These are phyloP conservation scores for Trididemnum miniatum DNA, from an alignment of 23 tunicate species.

Conservation along the genomic window DNA sequence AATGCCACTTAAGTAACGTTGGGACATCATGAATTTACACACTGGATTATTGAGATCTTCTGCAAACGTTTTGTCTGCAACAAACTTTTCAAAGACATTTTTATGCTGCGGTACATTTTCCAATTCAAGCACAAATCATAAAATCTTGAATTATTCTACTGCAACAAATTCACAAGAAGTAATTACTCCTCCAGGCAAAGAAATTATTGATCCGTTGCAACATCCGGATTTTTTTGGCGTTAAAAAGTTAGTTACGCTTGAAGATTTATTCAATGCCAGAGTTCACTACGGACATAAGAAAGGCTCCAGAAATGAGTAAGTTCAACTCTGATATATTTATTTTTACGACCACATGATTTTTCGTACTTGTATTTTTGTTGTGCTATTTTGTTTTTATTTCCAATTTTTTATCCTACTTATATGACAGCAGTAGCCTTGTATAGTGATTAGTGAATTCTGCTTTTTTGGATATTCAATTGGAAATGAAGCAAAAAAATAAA, in stretches of 20 bases:
- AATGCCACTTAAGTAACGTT: too few relatives aligned
- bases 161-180: not conserved
- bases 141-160: not conserved
- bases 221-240: conserved; percentile 82
- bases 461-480: too few relatives aligned
- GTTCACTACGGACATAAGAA: conserved; percentile 82
- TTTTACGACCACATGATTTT: too few relatives aligned
- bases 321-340: not conserved
- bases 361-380: too few relatives aligned
- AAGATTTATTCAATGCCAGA: conserved; percentile 73
- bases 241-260: conserved; percentile 52
- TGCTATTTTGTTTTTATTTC: too few relatives aligned
- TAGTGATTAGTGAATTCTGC: too few relatives aligned
- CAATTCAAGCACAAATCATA: not conserved
- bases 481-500: too few relatives aligned
- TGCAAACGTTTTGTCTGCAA: too few relatives aligned
- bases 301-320: conserved; percentile 76
- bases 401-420: too few relatives aligned
- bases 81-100: not conserved
- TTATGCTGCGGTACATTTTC: not conserved
- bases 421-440: too few relatives aligned
- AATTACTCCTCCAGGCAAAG: not conserved
- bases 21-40: too few relatives aligned
- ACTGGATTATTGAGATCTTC: too few relatives aligned
- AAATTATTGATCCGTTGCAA: conserved; percentile 19